These are phyloP conservation scores for Synaphobranchus kaupii DNA, from an alignment of 2,797 vertebrate species.

Conservation along the genomic window DNA sequence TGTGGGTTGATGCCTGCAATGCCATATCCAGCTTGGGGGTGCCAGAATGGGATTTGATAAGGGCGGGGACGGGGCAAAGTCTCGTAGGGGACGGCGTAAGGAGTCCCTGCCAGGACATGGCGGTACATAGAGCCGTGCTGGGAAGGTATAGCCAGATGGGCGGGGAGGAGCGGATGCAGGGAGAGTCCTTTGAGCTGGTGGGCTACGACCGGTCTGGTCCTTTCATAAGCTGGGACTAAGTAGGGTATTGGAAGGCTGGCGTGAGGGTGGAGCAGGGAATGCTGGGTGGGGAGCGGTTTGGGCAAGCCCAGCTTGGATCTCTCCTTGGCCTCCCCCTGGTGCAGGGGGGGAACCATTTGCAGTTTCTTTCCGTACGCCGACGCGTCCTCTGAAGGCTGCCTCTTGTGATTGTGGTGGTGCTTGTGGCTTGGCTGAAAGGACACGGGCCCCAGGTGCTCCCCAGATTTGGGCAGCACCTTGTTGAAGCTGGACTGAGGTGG, in stretches of 20 bases:
- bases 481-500: constrained; percentile 67
- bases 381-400: constrained; percentile 54
- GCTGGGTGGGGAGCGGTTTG: constrained; percentile 54
- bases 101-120: constrained; percentile 60
- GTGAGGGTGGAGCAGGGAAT: constrained; percentile 55
- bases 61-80: constrained; percentile 68
- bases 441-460: constrained; percentile 60
- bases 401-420: constrained; percentile 46
- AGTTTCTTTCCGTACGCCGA: constrained; percentile 62
- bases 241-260: constrained; percentile 45
- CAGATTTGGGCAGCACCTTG: constrained; percentile 69
- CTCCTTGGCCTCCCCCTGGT: constrained; percentile 65
- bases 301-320: constrained; percentile 57
- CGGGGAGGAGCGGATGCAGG: constrained; percentile 68
- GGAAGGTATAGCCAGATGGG: constrained; percentile 75
- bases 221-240: constrained; percentile 56
- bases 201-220: constrained; percentile 60
- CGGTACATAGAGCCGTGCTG: constrained; percentile 65
- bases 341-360: constrained; percentile 58
- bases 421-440: constrained; percentile 58
- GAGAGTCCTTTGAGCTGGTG: constrained; percentile 59
- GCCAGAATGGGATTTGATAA: constrained; percentile 68
- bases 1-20: constrained; percentile 65
- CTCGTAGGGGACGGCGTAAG: constrained; percentile 65
- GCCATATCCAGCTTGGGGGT: constrained; percentile 61